phyloP scores from a whole-genome alignment of 2,888 invertebrate species.

The Metallyticus violacea region DNA sequence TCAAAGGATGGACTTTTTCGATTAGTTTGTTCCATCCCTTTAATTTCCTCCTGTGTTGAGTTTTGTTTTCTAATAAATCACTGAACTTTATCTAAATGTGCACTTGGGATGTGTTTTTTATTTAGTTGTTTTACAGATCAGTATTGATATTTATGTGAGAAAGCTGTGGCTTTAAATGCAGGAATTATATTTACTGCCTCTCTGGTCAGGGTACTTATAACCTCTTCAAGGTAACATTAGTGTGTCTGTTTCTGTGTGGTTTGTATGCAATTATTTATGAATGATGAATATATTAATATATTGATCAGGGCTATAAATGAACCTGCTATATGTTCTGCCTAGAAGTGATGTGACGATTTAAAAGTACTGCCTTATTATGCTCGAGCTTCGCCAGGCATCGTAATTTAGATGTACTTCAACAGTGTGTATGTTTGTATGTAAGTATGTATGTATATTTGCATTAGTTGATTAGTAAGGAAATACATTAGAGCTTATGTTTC shows the following conservation, averaged over 20 bases:
- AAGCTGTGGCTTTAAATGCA: not conserved
- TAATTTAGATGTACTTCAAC: slow-evolving; percentile 5
- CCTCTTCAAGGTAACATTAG: not conserved
- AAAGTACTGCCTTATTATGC: slow-evolving; percentile 29
- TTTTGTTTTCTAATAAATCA: not conserved
- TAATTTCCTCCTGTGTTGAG: not conserved
- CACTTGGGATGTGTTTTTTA: too few relatives aligned
- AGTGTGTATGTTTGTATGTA: slow-evolving; percentile 11
- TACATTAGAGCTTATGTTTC: not conserved
- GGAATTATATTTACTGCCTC: not conserved
- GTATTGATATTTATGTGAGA: not conserved
- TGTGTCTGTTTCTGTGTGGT: not conserved
- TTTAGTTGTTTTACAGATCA: not conserved
- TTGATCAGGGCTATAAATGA: slow-evolving; percentile 19
- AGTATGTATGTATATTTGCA: not conserved
- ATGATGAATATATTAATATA: not conserved
- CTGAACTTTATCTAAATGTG: too few relatives aligned
- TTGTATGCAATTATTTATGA: not conserved
- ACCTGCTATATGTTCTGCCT: slow-evolving; percentile 15
- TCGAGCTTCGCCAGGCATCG: slow-evolving; percentile 29
- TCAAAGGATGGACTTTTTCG: slow-evolving; percentile 20
- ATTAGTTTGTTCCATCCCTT: not conserved
- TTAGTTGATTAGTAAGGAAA: not conserved
- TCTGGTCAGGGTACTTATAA: slow-evolving; percentile 2
- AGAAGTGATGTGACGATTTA: slow-evolving; percentile 14